Conservation (phyloP, 2,113 vertebrate species). For the Catharus minimus region DNA sequence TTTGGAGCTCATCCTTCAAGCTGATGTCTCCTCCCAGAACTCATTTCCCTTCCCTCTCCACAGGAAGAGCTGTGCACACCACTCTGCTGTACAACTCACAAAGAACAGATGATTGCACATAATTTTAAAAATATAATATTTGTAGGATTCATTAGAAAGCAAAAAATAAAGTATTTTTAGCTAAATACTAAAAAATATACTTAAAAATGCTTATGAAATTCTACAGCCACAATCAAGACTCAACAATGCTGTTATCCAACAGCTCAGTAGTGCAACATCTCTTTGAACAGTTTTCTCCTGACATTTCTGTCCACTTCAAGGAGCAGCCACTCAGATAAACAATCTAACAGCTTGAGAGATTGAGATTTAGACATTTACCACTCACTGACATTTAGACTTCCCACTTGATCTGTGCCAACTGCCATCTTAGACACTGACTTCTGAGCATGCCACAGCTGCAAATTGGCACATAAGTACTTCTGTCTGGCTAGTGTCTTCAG, state of each 20-base stretch:
- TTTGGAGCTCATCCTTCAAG: not conserved
- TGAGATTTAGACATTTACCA: conserved; percentile 42
- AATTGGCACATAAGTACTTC: not conserved
- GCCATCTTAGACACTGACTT: not conserved
- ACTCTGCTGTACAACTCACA: not conserved
- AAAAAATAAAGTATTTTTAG: not conserved
- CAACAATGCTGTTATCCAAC: not conserved
- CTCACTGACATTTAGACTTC: conserved; percentile 51
- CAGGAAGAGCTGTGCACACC: not conserved
- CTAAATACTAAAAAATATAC: not conserved
- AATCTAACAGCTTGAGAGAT: conserved; percentile 22
- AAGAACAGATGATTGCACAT: not conserved
- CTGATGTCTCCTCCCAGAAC: not conserved
- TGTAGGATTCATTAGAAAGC: not conserved
- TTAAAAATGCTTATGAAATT: not conserved
- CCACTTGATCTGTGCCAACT: conserved; percentile 31
- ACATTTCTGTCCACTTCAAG: conserved; percentile 53
- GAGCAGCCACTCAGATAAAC: conserved; percentile 40
- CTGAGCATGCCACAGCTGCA: conserved; percentile 5
- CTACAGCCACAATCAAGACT: not conserved
- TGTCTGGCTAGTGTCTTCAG: not conserved
- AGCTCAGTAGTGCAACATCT: not conserved
- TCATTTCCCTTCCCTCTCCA: not conserved
- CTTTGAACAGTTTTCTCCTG: conserved; percentile 35
- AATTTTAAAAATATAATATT: not conserved